Base-by-base conservation (phyloP, 2,797 vertebrate species). In the Anabacerthia variegaticeps region DNA sequence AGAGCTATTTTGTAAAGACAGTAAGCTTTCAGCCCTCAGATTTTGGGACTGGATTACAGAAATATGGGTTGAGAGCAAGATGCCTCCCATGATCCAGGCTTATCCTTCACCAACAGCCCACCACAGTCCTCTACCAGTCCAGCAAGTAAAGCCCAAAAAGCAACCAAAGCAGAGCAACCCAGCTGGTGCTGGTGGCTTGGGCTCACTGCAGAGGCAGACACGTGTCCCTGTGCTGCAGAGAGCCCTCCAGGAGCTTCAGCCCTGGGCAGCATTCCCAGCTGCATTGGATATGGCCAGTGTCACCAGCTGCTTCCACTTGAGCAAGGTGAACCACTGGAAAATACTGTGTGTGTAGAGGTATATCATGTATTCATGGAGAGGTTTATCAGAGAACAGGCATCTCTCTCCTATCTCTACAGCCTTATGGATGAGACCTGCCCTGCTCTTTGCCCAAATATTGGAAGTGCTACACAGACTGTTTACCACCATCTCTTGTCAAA, bases 211-310 rank as follows among this genome's bases (percentile, higher is more conserved):
- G 36, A 68, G 48, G 41, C 41, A 55, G 73, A 34, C 28, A 36
- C 54, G 7, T 0, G 0, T 30, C 22, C 55, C 26, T 1, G 0
- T n/a, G 48, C 56, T 82, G 49, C 55, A 49, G 22, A 68, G 48
- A 48, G 55, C 71, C 36, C 26, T 34, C 39, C 65, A 3, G 4
- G 36, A 82, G 36, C 54, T 20, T 15, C 75, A 58, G 24, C 18
- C 37, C 37, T 4, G 39, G 20, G 9, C 52, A 85, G n/a, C 6
- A 3, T 39, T 17, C 28, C 66, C 16, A 3, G 28, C 36, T 85
- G 44, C 44, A 9, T 5, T 6, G 1, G 17, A 16, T 6, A 32
- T 2, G 62, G 62, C 37, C 43, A 59, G 23, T 23, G 41, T 44
- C 62, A 71, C 48, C 67, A 58, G 52, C 37, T 71, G 43, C 84